Base-by-base conservation (phyloP, 2,888 invertebrate genomes). In the Perithous albicinctus region DNA sequence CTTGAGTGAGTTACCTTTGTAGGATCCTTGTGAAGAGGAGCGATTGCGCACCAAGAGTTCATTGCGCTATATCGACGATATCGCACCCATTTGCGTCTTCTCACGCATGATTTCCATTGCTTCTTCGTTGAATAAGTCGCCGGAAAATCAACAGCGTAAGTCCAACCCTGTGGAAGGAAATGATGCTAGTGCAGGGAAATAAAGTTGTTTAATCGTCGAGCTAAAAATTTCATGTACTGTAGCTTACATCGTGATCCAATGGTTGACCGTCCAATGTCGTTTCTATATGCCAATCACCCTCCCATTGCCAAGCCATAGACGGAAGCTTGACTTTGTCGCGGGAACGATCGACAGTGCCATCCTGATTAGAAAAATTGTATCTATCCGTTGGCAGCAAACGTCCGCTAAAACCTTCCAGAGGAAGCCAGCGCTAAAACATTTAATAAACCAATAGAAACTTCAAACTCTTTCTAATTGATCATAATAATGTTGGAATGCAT, bases 221-320 rank as follows among this genome's bases (percentile, higher is more conserved):
- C n/a, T n/a, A 41, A 10, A 74, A 59, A 73, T 20, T 35, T n/a
- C 38, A 20, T 67, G 67, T 69, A 26, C 18, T 46, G 80, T 18
- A 51, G 88, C 88, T 91, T 91, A 94, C 98, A 94, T 98, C 97
- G 91, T 97, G 96, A 89, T 97, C 97, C 81, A 98, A 93, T 2
- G 97, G 96, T 89, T 98, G 97, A 1, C 98, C 98, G 91, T 97
- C 96, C 86, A 97, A 93, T 3, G 96, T 96, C 20, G 97, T 94
- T 90, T 98, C 97, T 75, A 97, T 94, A 87, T 96, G 96, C 98
- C 98, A 98, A 86, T 98, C 97, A 2, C 97, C 97, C 93, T 99
- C 98, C 98, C 98, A 99, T 89, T 97, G 97, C 98, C 98, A 99
- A 15, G 98, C 97, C 96, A 97, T 96, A 0, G 98, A 98, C 5